phyloP scores from a whole-genome alignment of 2,113 vertebrate genomes.

The pig (Sus scrofa) region DNA sequence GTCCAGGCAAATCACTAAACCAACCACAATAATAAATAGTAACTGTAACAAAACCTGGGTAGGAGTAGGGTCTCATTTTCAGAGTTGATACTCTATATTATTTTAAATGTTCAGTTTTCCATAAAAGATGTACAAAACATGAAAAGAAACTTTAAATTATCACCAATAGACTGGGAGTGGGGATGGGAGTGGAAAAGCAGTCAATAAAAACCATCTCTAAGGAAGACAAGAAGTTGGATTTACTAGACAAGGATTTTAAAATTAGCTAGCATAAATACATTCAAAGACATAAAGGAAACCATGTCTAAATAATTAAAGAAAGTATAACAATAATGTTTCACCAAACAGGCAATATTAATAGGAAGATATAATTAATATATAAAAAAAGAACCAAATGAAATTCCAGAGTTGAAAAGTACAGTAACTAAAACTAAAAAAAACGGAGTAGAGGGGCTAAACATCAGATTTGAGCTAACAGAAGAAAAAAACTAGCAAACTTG shows the following conservation, averaged over 20 bases:
- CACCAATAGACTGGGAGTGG: background rate
- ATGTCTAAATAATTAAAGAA: background rate
- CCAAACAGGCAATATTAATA: background rate
- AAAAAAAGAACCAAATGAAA: background rate
- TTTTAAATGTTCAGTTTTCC: background rate
- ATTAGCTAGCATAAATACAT: background rate
- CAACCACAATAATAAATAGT: background rate
- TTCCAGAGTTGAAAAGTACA: background rate
- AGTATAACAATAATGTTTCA: background rate
- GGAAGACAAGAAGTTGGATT: background rate
- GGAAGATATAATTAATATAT: background rate
- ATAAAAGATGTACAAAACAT: background rate
- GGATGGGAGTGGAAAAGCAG: background rate
- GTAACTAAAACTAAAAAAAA: background rate
- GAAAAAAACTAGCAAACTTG: background rate
- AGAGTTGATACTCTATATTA: background rate
- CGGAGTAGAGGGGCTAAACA: background rate
- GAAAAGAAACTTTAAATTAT: background rate
- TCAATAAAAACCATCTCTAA: background rate
- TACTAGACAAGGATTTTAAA: background rate
- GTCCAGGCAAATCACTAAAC: background rate
- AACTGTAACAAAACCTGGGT: background rate
- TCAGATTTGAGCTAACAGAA: background rate
- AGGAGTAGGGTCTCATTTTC: background rate
- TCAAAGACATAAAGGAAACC: conserved; percentile 13